Conservation (phyloP, 2,888 invertebrate species). For the Lydus trimaculatus region DNA sequence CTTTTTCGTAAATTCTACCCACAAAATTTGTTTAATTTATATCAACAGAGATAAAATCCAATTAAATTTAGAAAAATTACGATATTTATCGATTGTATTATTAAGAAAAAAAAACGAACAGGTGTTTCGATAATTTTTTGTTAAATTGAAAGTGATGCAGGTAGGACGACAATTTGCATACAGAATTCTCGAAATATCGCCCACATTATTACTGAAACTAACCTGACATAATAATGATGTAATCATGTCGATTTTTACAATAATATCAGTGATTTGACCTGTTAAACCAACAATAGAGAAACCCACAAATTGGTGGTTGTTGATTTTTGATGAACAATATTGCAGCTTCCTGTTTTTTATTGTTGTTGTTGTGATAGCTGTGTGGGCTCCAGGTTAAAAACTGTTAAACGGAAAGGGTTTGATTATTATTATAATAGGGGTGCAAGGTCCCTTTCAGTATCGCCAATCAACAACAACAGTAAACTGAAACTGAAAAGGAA, state of each 20-base stretch:
- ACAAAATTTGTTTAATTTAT: constrained; percentile 1
- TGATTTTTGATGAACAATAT: neutral
- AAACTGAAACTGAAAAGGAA: constrained; percentile 21
- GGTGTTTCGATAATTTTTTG: constrained; percentile 28
- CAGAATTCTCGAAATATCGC: constrained; percentile 23
- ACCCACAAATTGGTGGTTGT: neutral
- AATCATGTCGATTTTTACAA: neutral
- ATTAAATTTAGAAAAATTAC: too few relatives aligned
- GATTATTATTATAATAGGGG: constrained; percentile 7
- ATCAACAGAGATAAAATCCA: too few relatives aligned
- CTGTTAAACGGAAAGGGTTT: constrained; percentile 1
- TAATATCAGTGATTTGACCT: neutral
- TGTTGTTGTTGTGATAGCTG: neutral
- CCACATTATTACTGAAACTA: constrained; percentile 17
- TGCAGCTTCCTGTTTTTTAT: neutral
- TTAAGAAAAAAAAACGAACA: constrained; percentile 15
- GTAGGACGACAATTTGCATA: constrained; percentile 22
- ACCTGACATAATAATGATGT: neutral
- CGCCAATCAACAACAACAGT: neutral
- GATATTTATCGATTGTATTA: too few relatives aligned
- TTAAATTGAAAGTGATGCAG: constrained; percentile 20
- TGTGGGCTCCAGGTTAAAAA: constrained; percentile 1
- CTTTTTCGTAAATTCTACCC: constrained; percentile 17
- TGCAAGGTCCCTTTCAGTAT: neutral
- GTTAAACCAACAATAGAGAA: neutral